These are phyloP conservation scores for Aurelia aurita DNA, from an alignment of 30 jellyfish, hydroid and myxozoan species.

Conservation along the genomic window DNA sequence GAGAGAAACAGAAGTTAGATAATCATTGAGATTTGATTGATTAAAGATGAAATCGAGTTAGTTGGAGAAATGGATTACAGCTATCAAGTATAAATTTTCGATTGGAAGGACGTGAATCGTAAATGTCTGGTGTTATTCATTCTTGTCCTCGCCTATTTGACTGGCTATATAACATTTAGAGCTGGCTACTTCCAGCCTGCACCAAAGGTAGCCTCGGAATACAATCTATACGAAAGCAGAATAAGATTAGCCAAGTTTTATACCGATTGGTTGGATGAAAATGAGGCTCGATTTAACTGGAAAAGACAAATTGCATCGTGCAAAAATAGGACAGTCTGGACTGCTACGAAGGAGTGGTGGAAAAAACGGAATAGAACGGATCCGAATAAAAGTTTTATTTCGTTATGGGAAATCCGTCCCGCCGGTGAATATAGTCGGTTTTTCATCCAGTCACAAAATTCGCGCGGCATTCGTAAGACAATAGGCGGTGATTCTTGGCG, in stretches of 20 bases:
- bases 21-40: too few relatives aligned
- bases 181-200: slow-evolving; percentile 37
- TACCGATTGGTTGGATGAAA: slow-evolving; percentile 59
- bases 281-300: slow-evolving; percentile 79
- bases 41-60: too few relatives aligned
- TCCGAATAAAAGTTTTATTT: slow-evolving; percentile 65
- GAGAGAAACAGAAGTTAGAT: too few relatives aligned
- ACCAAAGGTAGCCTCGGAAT: slow-evolving; percentile 48
- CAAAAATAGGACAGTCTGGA: slow-evolving; percentile 52
- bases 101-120: too few relatives aligned
- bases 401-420: slow-evolving; percentile 86
- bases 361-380: slow-evolving; percentile 79
- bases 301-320: slow-evolving; percentile 27
- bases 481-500: slow-evolving; percentile 98
- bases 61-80: too few relatives aligned
- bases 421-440: slow-evolving; percentile 93
- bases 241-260: slow-evolving; percentile 21
- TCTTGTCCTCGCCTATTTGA: slow-evolving; percentile 54
- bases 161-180: slow-evolving; percentile 70
- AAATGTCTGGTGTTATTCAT: slow-evolving; percentile 27
- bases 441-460: slow-evolving; percentile 83
- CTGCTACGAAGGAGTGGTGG: slow-evolving; percentile 89
- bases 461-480: slow-evolving; percentile 53
- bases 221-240: slow-evolving; percentile 15
- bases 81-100: too few relatives aligned